These are phyloP conservation scores for Actinostola sp. DNA, from an alignment of 92 coral and sea anemone species.

Conservation along the genomic window DNA sequence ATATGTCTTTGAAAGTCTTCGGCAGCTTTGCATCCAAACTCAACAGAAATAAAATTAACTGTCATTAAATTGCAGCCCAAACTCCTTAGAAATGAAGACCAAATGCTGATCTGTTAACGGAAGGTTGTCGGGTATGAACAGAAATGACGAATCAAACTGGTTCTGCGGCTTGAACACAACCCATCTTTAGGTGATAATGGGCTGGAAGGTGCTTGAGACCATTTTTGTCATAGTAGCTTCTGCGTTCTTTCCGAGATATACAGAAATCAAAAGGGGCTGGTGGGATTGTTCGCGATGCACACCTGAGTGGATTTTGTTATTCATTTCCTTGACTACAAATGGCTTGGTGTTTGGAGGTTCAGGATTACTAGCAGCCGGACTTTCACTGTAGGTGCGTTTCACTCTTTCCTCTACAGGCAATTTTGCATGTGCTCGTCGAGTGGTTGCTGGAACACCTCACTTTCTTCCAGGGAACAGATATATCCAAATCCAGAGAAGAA, in stretches of 20 bases:
- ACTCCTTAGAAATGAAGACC: constrained; percentile 16
- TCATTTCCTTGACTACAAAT: constrained; percentile 33
- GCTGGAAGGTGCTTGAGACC: constrained; percentile 41
- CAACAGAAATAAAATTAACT: no score
- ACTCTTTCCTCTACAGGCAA: constrained; percentile 33
- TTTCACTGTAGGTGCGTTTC: constrained; percentile 35
- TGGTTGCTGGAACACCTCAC: constrained; percentile 33
- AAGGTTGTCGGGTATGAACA: no score
- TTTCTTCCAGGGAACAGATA: constrained; percentile 41
- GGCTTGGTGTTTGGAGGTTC: constrained; percentile 29
- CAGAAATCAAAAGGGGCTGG: no score
- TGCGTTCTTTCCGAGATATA: no score
- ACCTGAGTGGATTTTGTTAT: constrained; percentile 14
- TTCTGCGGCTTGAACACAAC: constrained; percentile 29
- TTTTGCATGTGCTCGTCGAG: constrained; percentile 32
- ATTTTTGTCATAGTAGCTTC: neutral
- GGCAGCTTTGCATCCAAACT: no score
- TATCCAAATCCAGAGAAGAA: no score
- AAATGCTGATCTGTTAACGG: constrained; percentile 5
- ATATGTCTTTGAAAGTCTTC: no score
- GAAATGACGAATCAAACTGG: neutral
- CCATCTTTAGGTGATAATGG: constrained; percentile 24
- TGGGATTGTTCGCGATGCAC: neutral
- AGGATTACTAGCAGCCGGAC: constrained; percentile 2
- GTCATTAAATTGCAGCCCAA: no score